phyloP scores from a whole-genome alignment of 2,888 invertebrate species.

The Cecidostiba fungosa region DNA sequence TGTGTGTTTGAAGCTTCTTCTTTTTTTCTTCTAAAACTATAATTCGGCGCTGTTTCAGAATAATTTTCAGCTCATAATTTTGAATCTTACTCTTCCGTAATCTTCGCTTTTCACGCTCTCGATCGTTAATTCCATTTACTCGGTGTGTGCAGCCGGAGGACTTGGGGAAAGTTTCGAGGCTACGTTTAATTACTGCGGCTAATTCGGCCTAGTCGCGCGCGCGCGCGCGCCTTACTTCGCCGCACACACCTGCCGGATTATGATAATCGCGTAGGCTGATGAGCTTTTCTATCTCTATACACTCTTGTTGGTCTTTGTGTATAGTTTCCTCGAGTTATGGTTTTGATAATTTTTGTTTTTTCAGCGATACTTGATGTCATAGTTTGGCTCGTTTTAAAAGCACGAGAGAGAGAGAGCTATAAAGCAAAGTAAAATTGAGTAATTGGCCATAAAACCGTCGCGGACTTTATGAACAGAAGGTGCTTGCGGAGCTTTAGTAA shows the following conservation, averaged over 20 bases:
- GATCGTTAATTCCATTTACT: constrained; percentile 17
- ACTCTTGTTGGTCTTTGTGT: background rate
- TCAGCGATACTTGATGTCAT: too few relatives aligned
- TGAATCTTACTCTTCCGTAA: background rate
- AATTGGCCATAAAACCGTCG: constrained; percentile 8
- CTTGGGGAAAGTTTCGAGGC: background rate
- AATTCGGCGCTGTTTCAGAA: background rate
- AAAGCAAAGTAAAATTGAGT: constrained; percentile 11
- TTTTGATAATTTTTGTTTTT: too few relatives aligned
- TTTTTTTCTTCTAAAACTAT: background rate
- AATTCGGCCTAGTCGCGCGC: background rate
- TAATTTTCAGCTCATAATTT: background rate
- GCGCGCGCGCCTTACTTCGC: background rate
- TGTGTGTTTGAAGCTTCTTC: background rate
- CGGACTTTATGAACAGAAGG: constrained; percentile 39
- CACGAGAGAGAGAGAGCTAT: too few relatives aligned
- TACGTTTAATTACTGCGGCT: constrained; percentile 5
- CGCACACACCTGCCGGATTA: constrained; percentile 17
- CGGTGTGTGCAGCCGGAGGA: background rate
- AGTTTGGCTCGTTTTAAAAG: background rate
- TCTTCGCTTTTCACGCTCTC: constrained; percentile 5
- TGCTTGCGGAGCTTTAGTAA: background rate
- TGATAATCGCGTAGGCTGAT: background rate
- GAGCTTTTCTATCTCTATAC: background rate
- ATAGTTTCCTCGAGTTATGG: too few relatives aligned